Percentiles rank a stretch among this genome's conserved stretches.
Conservation (phyloP, 2,888 invertebrate genomes). For the Andrena bucephala region DNA sequence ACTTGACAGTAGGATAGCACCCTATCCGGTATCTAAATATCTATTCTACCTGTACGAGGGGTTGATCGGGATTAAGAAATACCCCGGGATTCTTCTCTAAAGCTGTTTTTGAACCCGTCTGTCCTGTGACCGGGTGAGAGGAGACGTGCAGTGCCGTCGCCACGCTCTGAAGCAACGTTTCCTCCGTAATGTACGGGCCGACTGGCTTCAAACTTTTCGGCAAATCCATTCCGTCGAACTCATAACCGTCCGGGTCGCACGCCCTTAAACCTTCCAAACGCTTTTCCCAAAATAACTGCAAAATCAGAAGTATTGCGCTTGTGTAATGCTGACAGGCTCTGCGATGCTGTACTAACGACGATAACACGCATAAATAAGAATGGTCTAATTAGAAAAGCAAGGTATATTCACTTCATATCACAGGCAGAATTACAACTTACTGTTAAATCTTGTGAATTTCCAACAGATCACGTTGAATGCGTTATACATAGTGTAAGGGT, state of each 20-base stretch:
- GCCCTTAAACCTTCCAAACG: slow-evolving; percentile 93
- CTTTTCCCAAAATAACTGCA: slow-evolving; percentile 92
- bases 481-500: slow-evolving; percentile 15
- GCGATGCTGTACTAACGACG: not conserved
- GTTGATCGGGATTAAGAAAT: slow-evolving; percentile 98
- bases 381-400: slow-evolving; percentile 33
- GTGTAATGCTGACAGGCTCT: not conserved
- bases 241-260: slow-evolving; percentile 93
- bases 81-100: slow-evolving; percentile 97
- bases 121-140: slow-evolving; percentile 95
- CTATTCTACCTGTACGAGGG: slow-evolving; percentile 91
- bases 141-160: slow-evolving; percentile 98
- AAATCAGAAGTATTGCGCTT: slow-evolving; percentile 36
- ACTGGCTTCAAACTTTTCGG: slow-evolving; percentile 93
- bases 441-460: slow-evolving; percentile 20
- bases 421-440: slow-evolving; percentile 37
- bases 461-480: not conserved
- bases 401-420: slow-evolving; percentile 16
- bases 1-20: slow-evolving; percentile 34
- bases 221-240: slow-evolving; percentile 93
- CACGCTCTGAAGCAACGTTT: slow-evolving; percentile 95
- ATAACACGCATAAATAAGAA: slow-evolving; percentile 19
- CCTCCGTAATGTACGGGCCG: slow-evolving; percentile 94
- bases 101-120: slow-evolving; percentile 92
- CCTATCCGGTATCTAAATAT: slow-evolving; percentile 48